Percentiles rank a stretch among this genome's conserved stretches.
Conservation (phyloP, 2,888 invertebrate genomes). For the Dolichopus griseipennis region DNA sequence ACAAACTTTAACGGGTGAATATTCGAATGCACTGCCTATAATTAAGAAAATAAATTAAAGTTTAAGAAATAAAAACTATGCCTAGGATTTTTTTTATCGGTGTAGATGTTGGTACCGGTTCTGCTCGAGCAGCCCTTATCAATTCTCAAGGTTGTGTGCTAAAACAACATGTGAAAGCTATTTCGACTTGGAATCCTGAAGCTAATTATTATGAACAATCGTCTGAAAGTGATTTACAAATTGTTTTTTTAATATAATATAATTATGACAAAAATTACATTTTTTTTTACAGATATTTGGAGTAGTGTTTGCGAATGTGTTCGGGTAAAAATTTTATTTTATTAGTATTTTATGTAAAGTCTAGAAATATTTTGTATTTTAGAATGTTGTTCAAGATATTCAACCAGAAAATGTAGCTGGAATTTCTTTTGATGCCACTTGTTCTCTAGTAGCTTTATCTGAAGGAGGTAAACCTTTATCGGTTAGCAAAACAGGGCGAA, state of each 20-base stretch:
- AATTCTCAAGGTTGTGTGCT: constrained; percentile 57
- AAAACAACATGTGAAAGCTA: constrained; percentile 53
- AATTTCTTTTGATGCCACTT: constrained; percentile 93
- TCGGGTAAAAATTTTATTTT: constrained; percentile 50
- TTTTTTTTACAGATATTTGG: constrained; percentile 62
- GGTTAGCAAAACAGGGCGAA: constrained; percentile 56
- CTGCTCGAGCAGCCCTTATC: constrained; percentile 78
- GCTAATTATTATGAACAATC: constrained; percentile 82
- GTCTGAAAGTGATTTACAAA: constrained; percentile 45
- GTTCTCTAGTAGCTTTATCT: constrained; percentile 79
- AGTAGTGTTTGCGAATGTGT: constrained; percentile 54
- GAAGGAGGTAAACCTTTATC: constrained; percentile 58
- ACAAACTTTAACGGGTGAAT: neutral
- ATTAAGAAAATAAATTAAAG: neutral
- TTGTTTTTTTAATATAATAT: no score
- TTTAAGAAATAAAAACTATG: constrained; percentile 23
- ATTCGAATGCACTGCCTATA: neutral
- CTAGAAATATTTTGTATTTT: constrained; percentile 28
- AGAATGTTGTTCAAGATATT: constrained; percentile 54
- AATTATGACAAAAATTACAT: neutral
- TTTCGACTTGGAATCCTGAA: constrained; percentile 69
- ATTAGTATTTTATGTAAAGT: neutral
- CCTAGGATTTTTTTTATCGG: constrained; percentile 58
- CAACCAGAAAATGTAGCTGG: constrained; percentile 59
- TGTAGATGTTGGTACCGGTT: constrained; percentile 90